Evolutionary conservation across 2,113 vertebrate species (phyloP).

Genomic region (Calyptomena viridis): DNA sequence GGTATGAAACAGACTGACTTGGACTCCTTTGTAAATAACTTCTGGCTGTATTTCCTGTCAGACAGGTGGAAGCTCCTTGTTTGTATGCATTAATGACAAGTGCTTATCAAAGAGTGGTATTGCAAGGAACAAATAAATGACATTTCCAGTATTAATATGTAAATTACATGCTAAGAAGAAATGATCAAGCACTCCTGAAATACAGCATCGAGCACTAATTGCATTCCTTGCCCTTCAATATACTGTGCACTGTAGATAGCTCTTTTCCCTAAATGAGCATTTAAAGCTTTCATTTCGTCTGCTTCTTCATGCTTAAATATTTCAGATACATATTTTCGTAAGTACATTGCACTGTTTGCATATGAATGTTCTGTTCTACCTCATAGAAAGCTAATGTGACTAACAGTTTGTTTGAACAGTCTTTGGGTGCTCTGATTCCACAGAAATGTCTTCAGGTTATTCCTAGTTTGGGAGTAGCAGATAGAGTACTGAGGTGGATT

Average conservation of each 20-base stretch:
- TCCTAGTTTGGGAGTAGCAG: not conserved
- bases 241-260: not conserved
- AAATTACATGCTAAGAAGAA: slow-evolving; percentile 15
- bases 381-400: not conserved
- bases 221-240: not conserved
- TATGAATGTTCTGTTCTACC: not conserved
- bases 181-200: not conserved
- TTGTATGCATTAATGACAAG: not conserved
- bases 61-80: not conserved
- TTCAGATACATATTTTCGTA: not conserved
- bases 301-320: not conserved
- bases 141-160: slow-evolving; percentile 20
- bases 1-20: not conserved
- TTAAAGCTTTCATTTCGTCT: not conserved
- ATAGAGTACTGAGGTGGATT: not conserved
- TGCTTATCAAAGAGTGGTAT: not conserved
- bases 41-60: not conserved
- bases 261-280: not conserved
- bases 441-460: not conserved
- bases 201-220: not conserved
- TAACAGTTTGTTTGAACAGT: not conserved
- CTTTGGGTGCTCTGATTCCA: not conserved
- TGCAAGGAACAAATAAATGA: slow-evolving; percentile 6
- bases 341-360: not conserved
- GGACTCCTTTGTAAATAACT: not conserved